Evolutionary conservation across 2,888 invertebrate species (phyloP).

Genomic region (Drosophila pegasa): DNA sequence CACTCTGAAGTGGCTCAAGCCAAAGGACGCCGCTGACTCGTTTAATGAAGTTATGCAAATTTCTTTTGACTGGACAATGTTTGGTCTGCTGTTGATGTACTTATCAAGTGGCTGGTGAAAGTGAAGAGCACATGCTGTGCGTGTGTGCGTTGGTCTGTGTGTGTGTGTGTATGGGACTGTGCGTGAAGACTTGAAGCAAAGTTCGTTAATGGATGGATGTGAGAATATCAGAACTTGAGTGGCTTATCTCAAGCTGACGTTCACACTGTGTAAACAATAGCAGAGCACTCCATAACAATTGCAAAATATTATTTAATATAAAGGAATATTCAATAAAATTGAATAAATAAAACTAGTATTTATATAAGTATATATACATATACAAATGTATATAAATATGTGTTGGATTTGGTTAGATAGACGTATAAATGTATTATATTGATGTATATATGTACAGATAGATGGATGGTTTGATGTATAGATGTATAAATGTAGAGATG

Average conservation of each 20-base stretch:
- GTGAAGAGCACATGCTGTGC: constrained; percentile 19
- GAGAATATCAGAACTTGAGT: not conserved
- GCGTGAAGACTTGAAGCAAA: constrained; percentile 24
- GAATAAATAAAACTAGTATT: no score
- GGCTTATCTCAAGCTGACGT: constrained; percentile 3
- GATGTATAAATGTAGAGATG: no score
- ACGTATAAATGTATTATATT: no score
- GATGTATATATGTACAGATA: no score
- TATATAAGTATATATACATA: no score
- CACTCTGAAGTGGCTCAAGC: constrained; percentile 36
- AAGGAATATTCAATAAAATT: not conserved
- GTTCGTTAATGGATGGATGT: constrained; percentile 16
- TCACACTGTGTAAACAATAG: not conserved
- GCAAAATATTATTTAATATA: not conserved
- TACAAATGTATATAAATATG: no score
- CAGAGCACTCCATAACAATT: not conserved
- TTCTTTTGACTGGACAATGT: constrained; percentile 46
- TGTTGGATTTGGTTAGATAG: no score
- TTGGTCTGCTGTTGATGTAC: constrained; percentile 49
- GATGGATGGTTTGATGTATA: no score
- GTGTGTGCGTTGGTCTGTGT: not conserved
- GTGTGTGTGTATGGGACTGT: constrained; percentile 1
- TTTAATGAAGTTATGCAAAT: constrained; percentile 75
- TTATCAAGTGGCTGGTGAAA: constrained; percentile 53
- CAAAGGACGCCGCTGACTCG: constrained; percentile 27